Evolutionary conservation across 2,888 invertebrate genomes (phyloP), one percentile per base, ranked within the genome.

Genomic region (Rotaria sp.): DNA sequence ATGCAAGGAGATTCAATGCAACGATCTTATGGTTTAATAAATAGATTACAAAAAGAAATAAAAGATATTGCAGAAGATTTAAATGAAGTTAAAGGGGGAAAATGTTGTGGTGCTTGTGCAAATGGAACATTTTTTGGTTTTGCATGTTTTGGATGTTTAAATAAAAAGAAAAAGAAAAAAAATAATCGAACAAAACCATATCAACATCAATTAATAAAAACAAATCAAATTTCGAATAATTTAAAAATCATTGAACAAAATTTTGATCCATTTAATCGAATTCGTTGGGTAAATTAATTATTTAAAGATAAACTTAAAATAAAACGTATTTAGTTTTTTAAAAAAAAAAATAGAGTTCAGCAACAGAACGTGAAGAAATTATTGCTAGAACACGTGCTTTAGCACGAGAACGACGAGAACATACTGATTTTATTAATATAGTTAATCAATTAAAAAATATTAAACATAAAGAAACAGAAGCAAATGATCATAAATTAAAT

Each of bases 11-110:
- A 80, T 41, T 45, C 41, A 45, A 80, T 80, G 80, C 45, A 80
- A 80, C 41, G 26, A 45, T 41, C 45, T 2, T 45, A 80, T n/a
- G 11, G 35, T 41, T 45, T 80, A n/a, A 80, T 80, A 26, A 80
- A 80, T 45, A 10, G 1, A n/a, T n/a, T 80, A 18, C 26, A 80
- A 80, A 41, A 45, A 15, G 45, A 80, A 26, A 80, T 80, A 0
- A 80, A 80, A 45, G 80, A 80, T n/a, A 80, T 80, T 13, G 45
- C 45, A 4, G 80, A 80, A 8, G 45, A 80, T 80, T 80, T 80
- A 80, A 26, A 80, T 80, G 45, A 45, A 45, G 45, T 80, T n/a
- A 45, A 80, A n/a, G 80, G 80, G 0, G n/a, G 35, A 67, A 67
- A 67, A 67, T 67, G 67, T 67, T 67, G 18, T 15, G 67, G 67